Conservation (phyloP, 2,797 vertebrate species). For the Falco rusticolus region DNA sequence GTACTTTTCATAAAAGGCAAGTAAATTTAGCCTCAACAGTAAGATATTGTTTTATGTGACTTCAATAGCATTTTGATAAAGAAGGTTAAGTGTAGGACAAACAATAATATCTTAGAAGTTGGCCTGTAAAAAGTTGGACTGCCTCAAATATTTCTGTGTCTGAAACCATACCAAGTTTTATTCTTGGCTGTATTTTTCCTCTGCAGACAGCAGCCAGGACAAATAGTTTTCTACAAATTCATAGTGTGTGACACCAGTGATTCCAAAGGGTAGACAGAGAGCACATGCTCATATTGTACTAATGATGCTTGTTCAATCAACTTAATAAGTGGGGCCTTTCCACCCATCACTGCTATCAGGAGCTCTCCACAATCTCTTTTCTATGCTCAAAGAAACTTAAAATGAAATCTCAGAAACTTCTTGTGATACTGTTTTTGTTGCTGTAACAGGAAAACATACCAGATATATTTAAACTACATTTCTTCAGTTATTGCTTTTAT, state of each 20-base stretch:
- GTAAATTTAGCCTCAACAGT: neutral
- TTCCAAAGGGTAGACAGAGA: conserved; percentile 5
- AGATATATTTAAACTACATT: neutral
- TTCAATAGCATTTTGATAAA: conserved; percentile 18
- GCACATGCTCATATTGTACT: neutral
- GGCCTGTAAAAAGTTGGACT: neutral
- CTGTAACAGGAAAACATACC: neutral
- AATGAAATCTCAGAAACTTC: neutral
- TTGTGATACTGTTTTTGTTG: neutral
- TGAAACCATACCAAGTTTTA: conserved; percentile 43
- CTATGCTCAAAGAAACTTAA: neutral
- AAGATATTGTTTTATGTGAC: neutral
- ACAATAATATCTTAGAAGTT: neutral
- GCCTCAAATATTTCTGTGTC: conserved; percentile 28
- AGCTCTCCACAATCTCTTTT: neutral
- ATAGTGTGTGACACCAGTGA: neutral
- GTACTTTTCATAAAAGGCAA: neutral
- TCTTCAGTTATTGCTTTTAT: neutral
- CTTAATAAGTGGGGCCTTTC: neutral
- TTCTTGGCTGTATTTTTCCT: conserved; percentile 15
- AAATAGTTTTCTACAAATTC: conserved; percentile 49
- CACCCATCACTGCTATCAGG: neutral
- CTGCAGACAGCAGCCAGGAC: conserved; percentile 19
- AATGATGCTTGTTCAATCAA: conserved; percentile 1
- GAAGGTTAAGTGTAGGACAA: conserved; percentile 31